Percentiles rank a stretch among this genome's conserved stretches.
Conservation (phyloP, 2,888 invertebrate species). For the Anticlea derivata region DNA sequence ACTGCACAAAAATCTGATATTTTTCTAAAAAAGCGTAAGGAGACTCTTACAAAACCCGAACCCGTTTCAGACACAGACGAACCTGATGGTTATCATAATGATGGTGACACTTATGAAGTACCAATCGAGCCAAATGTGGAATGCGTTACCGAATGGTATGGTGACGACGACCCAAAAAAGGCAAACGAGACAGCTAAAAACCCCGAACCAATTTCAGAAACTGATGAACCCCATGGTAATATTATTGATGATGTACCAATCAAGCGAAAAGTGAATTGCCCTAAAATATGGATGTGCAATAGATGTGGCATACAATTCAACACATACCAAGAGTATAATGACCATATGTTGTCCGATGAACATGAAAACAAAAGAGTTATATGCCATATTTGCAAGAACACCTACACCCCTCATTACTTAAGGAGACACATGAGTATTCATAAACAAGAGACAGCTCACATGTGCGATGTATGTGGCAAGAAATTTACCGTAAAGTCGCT, state of each 20-base stretch:
- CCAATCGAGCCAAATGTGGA: too few species aligned
- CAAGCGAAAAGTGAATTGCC: conserved; percentile 25
- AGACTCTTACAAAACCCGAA: conserved; percentile 6
- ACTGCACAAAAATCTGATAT: conserved; percentile 64
- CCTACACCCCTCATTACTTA: conserved; percentile 58
- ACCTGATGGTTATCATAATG: too few species aligned
- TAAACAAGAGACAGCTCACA: conserved; percentile 45
- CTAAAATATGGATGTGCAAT: conserved; percentile 42
- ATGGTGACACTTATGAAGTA: too few species aligned
- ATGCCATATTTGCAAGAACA: conserved; percentile 66
- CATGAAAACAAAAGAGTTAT: conserved; percentile 60
- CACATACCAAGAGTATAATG: conserved; percentile 54
- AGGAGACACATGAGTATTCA: conserved; percentile 64
- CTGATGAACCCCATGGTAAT: conserved; percentile 24
- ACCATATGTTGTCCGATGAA: conserved; percentile 60
- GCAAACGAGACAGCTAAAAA: too few species aligned
- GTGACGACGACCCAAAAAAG: too few species aligned
- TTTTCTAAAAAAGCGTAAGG: conserved; percentile 44
- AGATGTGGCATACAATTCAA: conserved; percentile 61
- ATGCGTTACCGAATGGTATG: too few species aligned
- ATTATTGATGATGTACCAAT: conserved; percentile 20
- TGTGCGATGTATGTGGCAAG: conserved; percentile 76
- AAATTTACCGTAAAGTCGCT: conserved; percentile 57
- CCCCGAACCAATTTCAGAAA: too few species aligned
- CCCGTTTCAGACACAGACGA: too few species aligned